Conservation (phyloP, 1,140 invertebrate genomes). For the Papilio polyxenes region DNA sequence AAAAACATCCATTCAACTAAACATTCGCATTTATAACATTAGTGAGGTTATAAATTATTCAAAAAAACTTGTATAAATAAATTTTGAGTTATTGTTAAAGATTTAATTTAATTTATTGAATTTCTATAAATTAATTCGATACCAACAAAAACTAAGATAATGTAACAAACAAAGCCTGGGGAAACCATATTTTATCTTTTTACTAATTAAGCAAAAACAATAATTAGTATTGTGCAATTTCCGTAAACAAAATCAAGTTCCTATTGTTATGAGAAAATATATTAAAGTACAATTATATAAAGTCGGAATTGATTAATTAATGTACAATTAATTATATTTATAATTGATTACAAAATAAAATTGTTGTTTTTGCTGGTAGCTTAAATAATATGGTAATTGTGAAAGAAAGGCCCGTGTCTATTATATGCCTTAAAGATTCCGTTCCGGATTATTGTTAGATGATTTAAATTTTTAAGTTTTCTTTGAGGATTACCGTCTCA, state of each 20-base stretch:
- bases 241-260: background rate
- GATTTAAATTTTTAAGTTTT: background rate
- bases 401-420: background rate
- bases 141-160: background rate
- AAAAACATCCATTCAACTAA: no score
- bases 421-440: background rate
- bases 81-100: no score
- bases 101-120: no score
- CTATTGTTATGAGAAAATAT: background rate
- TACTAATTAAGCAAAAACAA: background rate
- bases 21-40: no score
- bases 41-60: no score
- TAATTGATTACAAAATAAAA: background rate
- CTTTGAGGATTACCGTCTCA: no score
- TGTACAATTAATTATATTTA: background rate
- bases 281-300: background rate
- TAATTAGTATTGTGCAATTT: background rate
- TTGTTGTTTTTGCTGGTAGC: background rate
- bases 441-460: background rate
- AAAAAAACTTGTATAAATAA: no score
- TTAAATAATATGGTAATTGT: background rate
- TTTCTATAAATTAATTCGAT: background rate
- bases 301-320: background rate
- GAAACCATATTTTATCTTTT: background rate
- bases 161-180: background rate